Conservation (phyloP, 1,140 invertebrate species). For the Apocrypta bakeri region DNA sequence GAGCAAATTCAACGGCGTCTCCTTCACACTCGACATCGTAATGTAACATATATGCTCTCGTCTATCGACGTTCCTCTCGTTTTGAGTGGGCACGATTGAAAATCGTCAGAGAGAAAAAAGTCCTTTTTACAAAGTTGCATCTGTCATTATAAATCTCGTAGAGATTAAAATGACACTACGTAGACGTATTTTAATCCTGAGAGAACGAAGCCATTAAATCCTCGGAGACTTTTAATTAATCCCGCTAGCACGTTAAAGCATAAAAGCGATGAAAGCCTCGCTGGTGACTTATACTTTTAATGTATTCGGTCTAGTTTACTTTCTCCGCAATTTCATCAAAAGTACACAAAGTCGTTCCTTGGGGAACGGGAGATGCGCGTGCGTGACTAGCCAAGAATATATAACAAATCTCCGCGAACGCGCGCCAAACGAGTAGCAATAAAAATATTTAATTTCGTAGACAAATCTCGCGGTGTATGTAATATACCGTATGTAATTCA, state of each 20-base stretch:
- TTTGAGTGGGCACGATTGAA: no score
- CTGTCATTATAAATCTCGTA: not conserved
- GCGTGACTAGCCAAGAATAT: not conserved
- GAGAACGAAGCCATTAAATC: not conserved
- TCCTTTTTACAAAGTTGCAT: no score
- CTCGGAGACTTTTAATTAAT: not conserved
- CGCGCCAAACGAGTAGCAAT: constrained; percentile 12
- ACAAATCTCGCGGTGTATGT: constrained; percentile 27
- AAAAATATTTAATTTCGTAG: constrained; percentile 31
- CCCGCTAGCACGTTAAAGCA: not conserved
- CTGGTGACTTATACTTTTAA: not conserved
- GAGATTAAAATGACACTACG: not conserved
- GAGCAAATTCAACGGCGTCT: constrained; percentile 18
- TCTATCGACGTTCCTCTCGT: constrained; percentile 28
- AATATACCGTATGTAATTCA: no score
- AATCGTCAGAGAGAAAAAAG: no score
- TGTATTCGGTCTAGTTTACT: constrained; percentile 22
- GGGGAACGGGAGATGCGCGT: not conserved
- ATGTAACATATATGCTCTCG: constrained; percentile 12
- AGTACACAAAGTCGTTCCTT: not conserved
- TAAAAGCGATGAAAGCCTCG: not conserved
- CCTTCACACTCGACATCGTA: constrained; percentile 43
- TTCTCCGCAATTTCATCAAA: constrained; percentile 9
- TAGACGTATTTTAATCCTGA: not conserved
- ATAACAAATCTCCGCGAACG: constrained; percentile 50